These are phyloP conservation scores for Tetropium fuscum DNA, from an alignment of 2,888 invertebrate genomes.

Conservation along the genomic window DNA sequence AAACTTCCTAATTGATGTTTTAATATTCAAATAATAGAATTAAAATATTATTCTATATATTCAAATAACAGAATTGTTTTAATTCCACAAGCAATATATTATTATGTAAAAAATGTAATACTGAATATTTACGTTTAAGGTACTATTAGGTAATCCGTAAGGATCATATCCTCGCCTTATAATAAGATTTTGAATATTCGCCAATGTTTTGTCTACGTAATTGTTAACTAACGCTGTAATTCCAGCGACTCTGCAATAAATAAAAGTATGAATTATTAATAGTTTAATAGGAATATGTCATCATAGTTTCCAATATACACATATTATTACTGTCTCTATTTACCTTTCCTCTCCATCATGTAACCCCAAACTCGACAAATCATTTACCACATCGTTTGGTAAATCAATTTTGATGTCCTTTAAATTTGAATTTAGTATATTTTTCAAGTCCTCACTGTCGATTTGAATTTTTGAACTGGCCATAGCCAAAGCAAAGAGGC, in stretches of 20 bases:
- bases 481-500: not conserved
- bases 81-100: too few species aligned
- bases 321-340: not conserved
- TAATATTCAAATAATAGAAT: too few species aligned
- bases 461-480: not conserved
- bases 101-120: too few species aligned
- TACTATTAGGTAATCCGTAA: constrained; percentile 9
- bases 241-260: constrained; percentile 9
- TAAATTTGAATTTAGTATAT: not conserved
- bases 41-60: too few species aligned
- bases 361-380: not conserved
- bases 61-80: too few species aligned
- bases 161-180: constrained; percentile 28
- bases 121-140: constrained; percentile 32
- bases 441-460: not conserved
- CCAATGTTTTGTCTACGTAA: constrained; percentile 25
- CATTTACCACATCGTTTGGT: not conserved
- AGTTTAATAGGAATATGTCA: too few species aligned
- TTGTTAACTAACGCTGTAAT: constrained; percentile 24
- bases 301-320: not conserved
- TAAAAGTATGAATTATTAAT: too few species aligned
- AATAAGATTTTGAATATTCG: constrained; percentile 18
- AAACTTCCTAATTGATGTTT: too few species aligned
- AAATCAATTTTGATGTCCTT: constrained; percentile 1
- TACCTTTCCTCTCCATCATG: constrained; percentile 9